Conservation (phyloP, 2,797 vertebrate genomes). For the Gobio occitaniae region DNA sequence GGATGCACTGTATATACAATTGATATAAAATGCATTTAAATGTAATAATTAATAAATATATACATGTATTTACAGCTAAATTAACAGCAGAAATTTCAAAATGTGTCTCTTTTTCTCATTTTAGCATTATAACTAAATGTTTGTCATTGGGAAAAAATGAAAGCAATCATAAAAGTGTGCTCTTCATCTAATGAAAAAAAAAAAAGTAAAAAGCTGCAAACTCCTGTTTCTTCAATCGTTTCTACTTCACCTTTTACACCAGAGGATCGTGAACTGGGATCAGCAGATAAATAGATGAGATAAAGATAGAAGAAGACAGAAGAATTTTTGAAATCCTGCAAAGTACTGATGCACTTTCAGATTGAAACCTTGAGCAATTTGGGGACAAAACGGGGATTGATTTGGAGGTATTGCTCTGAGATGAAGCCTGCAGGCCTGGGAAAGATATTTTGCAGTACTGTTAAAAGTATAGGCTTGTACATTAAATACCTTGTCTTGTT, state of each 20-base stretch:
- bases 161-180: neutral
- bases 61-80: neutral
- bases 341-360: neutral
- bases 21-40: neutral
- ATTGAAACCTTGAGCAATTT: slow-evolving; percentile 15
- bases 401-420: neutral
- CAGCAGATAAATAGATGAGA: neutral
- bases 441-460: neutral
- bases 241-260: slow-evolving; percentile 15
- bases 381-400: neutral
- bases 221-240: neutral
- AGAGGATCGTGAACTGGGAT: neutral
- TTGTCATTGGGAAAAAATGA: neutral
- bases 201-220: neutral
- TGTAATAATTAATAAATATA: neutral
- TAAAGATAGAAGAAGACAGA: neutral
- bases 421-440: neutral
- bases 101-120: neutral
- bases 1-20: neutral
- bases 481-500: neutral
- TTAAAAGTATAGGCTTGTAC: neutral
- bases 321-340: neutral
- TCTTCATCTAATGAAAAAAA: neutral
- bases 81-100: neutral
- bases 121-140: neutral